Evolutionary conservation across 2,113 vertebrate genomes (phyloP).

Genomic region (Sphyrna mokarran): DNA sequence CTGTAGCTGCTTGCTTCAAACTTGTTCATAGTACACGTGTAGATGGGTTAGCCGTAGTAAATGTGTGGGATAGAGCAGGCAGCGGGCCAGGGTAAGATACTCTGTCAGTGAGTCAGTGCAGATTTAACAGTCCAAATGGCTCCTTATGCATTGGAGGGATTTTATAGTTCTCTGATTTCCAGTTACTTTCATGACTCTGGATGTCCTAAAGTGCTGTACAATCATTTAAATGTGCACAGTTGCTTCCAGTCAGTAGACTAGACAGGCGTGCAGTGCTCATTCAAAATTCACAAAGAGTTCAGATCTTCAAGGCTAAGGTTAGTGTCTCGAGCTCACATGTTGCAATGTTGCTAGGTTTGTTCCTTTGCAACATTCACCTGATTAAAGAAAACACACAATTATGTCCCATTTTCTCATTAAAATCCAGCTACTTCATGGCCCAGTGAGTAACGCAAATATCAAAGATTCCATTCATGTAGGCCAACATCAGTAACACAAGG

Average conservation of each 20-base stretch:
- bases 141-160: too few species aligned
- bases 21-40: too few species aligned
- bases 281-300: not conserved
- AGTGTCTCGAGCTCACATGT: not conserved
- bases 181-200: not conserved
- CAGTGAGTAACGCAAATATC: not conserved
- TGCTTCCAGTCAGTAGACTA: not conserved
- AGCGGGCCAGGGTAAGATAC: too few species aligned
- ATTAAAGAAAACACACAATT: not conserved
- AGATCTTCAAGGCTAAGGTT: not conserved
- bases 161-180: not conserved
- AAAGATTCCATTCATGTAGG: not conserved
- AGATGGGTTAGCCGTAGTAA: not conserved
- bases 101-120: too few species aligned
- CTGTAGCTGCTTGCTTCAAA: too few species aligned
- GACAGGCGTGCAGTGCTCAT: not conserved
- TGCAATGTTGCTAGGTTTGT: too few species aligned
- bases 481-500: not conserved
- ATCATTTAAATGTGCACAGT: not conserved
- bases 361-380: not conserved
- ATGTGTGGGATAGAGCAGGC: not conserved
- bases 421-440: not conserved
- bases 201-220: not conserved
- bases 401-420: not conserved
- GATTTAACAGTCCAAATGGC: too few species aligned